Base-by-base conservation (phyloP, 23 tunicate species). In the Styela clava region DNA sequence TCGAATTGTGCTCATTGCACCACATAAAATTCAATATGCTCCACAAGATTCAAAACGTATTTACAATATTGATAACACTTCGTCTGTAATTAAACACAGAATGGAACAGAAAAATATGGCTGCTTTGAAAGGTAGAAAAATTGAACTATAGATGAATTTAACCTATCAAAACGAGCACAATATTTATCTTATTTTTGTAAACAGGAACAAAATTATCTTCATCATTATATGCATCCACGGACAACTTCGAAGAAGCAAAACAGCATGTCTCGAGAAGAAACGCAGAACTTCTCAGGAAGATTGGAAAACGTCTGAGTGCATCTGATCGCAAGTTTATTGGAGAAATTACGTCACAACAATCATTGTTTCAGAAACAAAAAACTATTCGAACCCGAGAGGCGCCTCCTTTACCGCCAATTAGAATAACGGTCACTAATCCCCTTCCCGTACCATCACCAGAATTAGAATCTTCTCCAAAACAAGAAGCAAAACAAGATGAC, bases 381-480 rank as follows among this genome's bases (percentile, higher is more conserved):
- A 22, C 34, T n/a, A 2, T 22, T 26, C 77, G 24, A 3, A 3
- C 35, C 24, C 32, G 34, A 3, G 24, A 34, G 2, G 34, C 37
- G 3, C 35, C 35, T 25, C 81, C 81, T 0, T 29, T 76, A 29
- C 81, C 81, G 12, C 81, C 81, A 52, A 76, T 76, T 1, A 52
- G 81, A 29, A 76, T 76, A 44, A 76, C 81, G 21, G 81, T 76
- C 24, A 76, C 81, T 20, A 76, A 76, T 29, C 81, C 81, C 35
- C 64, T 76, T 25, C 71, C 71, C 0, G 24, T 67, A 22, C 30
- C 30, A 27, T 67, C 71, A 25, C 77, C 77, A 18, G 77, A 71
- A 26, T 3, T 21, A 20, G 37, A 30, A 5, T 16, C 73, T 20
- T 44, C 56, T 44, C 56, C 56, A 44, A 44, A 24, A 35, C 12